These are phyloP conservation scores for Bujurquina vittata DNA, from an alignment of 2,113 vertebrate genomes.

Conservation along the genomic window DNA sequence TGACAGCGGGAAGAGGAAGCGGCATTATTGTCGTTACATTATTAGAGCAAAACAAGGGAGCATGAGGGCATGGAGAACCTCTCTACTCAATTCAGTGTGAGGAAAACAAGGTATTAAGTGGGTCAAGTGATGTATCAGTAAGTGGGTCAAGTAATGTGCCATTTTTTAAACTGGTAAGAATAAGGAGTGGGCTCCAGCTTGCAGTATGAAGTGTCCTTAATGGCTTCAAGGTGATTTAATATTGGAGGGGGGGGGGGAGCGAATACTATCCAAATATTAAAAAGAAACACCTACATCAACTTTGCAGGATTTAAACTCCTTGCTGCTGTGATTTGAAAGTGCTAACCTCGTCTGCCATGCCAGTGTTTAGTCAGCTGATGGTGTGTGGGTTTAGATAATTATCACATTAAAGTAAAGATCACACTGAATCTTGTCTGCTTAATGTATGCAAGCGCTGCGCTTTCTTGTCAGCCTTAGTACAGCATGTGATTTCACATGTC, in stretches of 20 bases:
- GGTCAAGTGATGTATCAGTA: conserved; percentile 30
- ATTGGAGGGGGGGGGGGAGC: neutral
- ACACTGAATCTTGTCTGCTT: neutral
- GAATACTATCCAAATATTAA: neutral
- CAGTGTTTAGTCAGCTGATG: conserved; percentile 24
- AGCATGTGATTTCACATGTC: conserved; percentile 33
- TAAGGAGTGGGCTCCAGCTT: neutral
- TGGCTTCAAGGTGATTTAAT: neutral
- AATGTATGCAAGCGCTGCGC: conserved; percentile 2
- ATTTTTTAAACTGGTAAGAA: conserved; percentile 17
- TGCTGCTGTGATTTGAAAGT: conserved; percentile 4
- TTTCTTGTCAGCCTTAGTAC: neutral
- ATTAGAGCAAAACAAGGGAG: conserved; percentile 12
- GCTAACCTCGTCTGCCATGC: neutral
- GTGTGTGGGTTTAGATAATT: conserved; percentile 43
- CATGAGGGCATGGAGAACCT: conserved; percentile 6
- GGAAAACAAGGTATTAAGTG: conserved; percentile 27
- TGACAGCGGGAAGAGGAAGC: conserved; percentile 4
- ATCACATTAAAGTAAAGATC: conserved; percentile 13
- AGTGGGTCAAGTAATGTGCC: conserved; percentile 30
- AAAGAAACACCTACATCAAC: neutral
- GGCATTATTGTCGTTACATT: conserved; percentile 12
- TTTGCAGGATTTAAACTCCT: neutral
- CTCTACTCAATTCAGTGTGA: conserved; percentile 3
- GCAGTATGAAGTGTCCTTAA: neutral